phyloP scores from a whole-genome alignment of 2,797 vertebrate species.

The Lacerta viridis region DNA sequence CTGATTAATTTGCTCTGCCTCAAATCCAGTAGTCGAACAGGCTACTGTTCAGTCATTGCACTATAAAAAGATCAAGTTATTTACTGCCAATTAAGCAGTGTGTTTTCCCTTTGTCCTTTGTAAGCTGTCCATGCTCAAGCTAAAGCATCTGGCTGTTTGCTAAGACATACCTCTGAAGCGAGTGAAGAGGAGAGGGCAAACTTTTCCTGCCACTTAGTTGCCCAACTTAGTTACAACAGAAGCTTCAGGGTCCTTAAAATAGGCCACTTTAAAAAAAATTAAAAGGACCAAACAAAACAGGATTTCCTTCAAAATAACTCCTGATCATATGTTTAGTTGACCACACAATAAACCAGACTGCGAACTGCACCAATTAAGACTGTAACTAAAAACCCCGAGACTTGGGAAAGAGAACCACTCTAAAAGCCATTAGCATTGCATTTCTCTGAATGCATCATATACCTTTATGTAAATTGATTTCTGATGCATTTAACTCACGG shows the following conservation, averaged over 20 bases:
- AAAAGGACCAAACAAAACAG: constrained; percentile 23
- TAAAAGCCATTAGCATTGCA: constrained; percentile 89
- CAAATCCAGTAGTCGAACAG: constrained; percentile 78
- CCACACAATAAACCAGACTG: constrained; percentile 86
- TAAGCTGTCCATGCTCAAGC: constrained; percentile 76
- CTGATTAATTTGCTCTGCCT: constrained; percentile 83
- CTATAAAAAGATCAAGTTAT: constrained; percentile 87
- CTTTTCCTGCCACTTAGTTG: constrained; percentile 74
- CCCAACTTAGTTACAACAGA: constrained; percentile 74
- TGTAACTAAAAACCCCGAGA: constrained; percentile 87
- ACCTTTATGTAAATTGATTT: constrained; percentile 92
- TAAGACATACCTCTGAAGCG: constrained; percentile 69
- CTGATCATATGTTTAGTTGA: constrained; percentile 82
- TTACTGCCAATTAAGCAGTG: constrained; percentile 85
- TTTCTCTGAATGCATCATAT: constrained; percentile 88
- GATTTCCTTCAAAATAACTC: constrained; percentile 82
- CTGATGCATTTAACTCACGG: constrained; percentile 87
- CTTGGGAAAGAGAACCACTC: constrained; percentile 88
- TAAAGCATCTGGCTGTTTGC: constrained; percentile 76
- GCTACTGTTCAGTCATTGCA: constrained; percentile 81
- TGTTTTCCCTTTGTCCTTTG: constrained; percentile 84
- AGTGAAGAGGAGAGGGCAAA: constrained; percentile 60
- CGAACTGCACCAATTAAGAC: constrained; percentile 87
- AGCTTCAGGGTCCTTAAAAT: constrained; percentile 70
- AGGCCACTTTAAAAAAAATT: constrained; percentile 63